Percentiles rank a stretch among this genome's conserved stretches.
Conservation (phyloP, 2,888 invertebrate species). For the Leucophenga montana region DNA sequence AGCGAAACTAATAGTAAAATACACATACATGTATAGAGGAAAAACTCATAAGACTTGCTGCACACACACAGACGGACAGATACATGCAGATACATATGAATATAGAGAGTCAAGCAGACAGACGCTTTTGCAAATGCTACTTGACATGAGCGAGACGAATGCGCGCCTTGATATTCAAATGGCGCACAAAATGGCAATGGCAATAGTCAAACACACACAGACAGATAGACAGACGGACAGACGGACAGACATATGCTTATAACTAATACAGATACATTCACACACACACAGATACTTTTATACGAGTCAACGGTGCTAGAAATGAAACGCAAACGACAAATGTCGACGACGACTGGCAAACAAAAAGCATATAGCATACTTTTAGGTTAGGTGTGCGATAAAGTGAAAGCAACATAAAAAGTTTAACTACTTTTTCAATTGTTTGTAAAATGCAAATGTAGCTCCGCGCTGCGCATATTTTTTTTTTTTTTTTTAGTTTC, state of each 20-base stretch:
- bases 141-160: slow-evolving; percentile 24
- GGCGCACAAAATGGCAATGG: slow-evolving; percentile 21
- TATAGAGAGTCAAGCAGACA: slow-evolving; percentile 13
- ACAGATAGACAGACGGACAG: neutral
- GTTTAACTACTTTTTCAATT: slow-evolving; percentile 66
- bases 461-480: slow-evolving; percentile 25
- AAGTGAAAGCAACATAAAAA: slow-evolving; percentile 60
- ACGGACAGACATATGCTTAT: slow-evolving; percentile 30
- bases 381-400: slow-evolving; percentile 50
- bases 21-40: neutral
- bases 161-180: slow-evolving; percentile 6
- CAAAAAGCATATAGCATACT: slow-evolving; percentile 48
- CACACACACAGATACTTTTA: slow-evolving; percentile 27
- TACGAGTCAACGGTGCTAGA: slow-evolving; percentile 31
- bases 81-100: neutral
- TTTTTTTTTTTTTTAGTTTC: slow-evolving; percentile 15
- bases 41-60: too few species aligned
- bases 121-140: slow-evolving; percentile 25
- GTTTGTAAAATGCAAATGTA: slow-evolving; percentile 65
- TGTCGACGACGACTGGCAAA: neutral
- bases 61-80: neutral
- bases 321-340: slow-evolving; percentile 15
- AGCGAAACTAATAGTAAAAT: slow-evolving; percentile 19
- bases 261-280: slow-evolving; percentile 5
- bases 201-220: slow-evolving; percentile 19